phyloP scores from a whole-genome alignment of 2,888 invertebrate species.

The Sesia bembeciformis region DNA sequence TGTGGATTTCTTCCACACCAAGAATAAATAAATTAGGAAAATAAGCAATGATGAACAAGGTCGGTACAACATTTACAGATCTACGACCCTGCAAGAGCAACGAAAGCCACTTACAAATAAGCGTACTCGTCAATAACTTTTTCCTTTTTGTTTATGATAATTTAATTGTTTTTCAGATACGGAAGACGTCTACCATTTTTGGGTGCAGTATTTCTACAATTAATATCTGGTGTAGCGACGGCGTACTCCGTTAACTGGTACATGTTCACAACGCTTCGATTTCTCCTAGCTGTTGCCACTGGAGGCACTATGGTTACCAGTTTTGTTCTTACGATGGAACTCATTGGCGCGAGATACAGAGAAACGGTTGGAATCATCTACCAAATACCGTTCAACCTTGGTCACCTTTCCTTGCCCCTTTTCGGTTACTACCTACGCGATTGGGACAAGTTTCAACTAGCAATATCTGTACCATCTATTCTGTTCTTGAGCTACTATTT shows the following conservation, averaged over 20 bases:
- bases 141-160: not conserved
- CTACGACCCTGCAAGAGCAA: no score
- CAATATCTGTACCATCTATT: constrained; percentile 76
- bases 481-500: constrained; percentile 81
- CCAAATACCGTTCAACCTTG: constrained; percentile 81
- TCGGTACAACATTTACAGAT: no score
- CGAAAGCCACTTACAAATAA: no score
- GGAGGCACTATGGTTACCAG: constrained; percentile 90
- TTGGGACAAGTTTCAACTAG: constrained; percentile 80
- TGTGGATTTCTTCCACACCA: no score
- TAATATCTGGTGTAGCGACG: constrained; percentile 80
- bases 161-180: constrained; percentile 64
- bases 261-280: constrained; percentile 80
- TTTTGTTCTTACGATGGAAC: constrained; percentile 80
- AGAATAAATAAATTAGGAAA: no score
- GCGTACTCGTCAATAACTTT: no score
- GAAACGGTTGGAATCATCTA: constrained; percentile 82
- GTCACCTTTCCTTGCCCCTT: constrained; percentile 77
- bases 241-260: constrained; percentile 80
- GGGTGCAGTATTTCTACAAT: constrained; percentile 81
- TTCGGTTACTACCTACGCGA: constrained; percentile 79
- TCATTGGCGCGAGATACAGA: constrained; percentile 74
- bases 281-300: constrained; percentile 83
- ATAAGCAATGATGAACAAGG: no score
- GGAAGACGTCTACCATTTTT: constrained; percentile 85